These are phyloP conservation scores for Terebella lapidaria DNA, from an alignment of 2,888 invertebrate species.

Conservation along the genomic window DNA sequence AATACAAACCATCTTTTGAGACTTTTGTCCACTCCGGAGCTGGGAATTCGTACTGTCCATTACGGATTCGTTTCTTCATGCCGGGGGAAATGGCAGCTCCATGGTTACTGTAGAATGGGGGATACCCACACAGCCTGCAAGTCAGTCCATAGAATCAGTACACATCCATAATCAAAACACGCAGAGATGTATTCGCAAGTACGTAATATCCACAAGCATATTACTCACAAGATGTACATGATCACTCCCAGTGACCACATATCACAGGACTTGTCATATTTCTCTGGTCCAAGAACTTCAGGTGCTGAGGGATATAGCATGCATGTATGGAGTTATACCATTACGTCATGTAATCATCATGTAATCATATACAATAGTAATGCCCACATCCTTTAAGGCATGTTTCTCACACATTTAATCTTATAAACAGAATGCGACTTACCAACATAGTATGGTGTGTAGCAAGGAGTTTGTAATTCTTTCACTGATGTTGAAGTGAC, in stretches of 20 bases:
- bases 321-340: no score
- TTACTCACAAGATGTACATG: constrained; percentile 88
- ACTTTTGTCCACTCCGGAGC: constrained; percentile 71
- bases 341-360: no score
- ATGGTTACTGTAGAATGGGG: constrained; percentile 97
- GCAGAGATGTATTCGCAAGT: no score
- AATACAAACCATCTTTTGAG: constrained; percentile 72
- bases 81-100: constrained; percentile 97
- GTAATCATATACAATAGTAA: no score
- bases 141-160: background rate
- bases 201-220: no score
- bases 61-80: constrained; percentile 93
- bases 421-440: no score
- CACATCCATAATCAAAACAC: no score
- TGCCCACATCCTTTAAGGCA: no score
- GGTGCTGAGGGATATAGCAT: constrained; percentile 66
- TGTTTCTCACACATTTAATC: no score
- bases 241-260: constrained; percentile 99
- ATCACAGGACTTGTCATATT: constrained; percentile 98
- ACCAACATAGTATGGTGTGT: constrained; percentile 98
- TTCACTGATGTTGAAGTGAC: constrained; percentile 62
- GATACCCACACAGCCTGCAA: constrained; percentile 83
- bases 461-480: constrained; percentile 82
- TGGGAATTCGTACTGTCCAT: constrained; percentile 96
- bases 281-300: constrained; percentile 91